Evolutionary conservation across 2,113 vertebrate species (phyloP).

Genomic region (Uria lomvia): DNA sequence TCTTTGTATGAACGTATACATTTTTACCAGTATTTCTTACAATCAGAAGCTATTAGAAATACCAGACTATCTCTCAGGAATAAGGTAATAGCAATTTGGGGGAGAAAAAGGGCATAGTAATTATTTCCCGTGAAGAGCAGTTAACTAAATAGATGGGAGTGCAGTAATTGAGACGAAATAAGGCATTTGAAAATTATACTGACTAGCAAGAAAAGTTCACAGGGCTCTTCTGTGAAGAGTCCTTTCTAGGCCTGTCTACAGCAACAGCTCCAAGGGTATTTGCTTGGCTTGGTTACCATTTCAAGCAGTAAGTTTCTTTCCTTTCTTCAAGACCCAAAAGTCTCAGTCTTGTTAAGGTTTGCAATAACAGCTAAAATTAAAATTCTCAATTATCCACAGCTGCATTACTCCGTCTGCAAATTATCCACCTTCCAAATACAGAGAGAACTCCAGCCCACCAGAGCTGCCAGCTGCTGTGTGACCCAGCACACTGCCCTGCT

Average conservation of each 20-base stretch:
- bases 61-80: neutral
- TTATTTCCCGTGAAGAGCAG: neutral
- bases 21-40: neutral
- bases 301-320: neutral
- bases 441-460: too few species aligned
- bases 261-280: neutral
- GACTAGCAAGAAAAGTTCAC: neutral
- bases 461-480: neutral
- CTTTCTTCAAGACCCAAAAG: neutral
- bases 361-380: neutral
- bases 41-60: neutral
- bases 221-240: neutral
- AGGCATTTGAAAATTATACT: neutral
- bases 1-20: rapidly evolving
- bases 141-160: neutral
- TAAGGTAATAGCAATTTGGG: neutral
- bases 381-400: neutral
- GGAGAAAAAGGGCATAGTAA: neutral
- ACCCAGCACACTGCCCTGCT: neutral
- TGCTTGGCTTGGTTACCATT: neutral
- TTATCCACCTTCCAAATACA: neutral
- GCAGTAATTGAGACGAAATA: neutral
- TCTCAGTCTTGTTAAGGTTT: neutral
- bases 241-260: neutral
- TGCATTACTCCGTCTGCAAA: neutral